phyloP scores from a whole-genome alignment of 2,113 vertebrate species.

The Synodontis membranacea region DNA sequence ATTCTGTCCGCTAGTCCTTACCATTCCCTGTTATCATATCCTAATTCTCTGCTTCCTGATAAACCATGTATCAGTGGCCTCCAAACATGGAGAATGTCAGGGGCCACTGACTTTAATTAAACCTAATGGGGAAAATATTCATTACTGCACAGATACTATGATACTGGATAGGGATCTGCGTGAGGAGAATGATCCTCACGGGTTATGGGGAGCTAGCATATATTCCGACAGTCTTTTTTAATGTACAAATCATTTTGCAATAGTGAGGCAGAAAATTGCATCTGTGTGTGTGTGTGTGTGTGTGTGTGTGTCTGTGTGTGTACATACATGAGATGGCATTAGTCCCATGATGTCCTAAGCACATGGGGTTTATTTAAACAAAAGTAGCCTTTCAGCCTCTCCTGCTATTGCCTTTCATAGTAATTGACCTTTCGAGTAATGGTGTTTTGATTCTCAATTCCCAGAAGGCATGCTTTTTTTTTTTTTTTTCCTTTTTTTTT shows the following conservation, averaged over 20 bases:
- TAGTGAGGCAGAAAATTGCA: too few relatives aligned
- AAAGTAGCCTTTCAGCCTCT: constrained; percentile 25
- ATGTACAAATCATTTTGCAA: not conserved
- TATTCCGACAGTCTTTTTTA: constrained; percentile 1
- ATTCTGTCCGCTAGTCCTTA: constrained; percentile 10
- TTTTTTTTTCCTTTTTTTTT: constrained; percentile 9
- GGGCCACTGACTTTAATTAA: constrained; percentile 74
- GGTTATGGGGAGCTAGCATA: not conserved
- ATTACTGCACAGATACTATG: constrained; percentile 66
- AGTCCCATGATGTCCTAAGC: not conserved
- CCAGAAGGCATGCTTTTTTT: constrained; percentile 23
- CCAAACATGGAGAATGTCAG: constrained; percentile 32
- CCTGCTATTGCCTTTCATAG: constrained; percentile 45
- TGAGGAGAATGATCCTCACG: constrained; percentile 64
- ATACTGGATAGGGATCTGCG: constrained; percentile 56
- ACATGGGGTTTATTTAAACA: constrained; percentile 24
- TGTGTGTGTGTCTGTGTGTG: constrained; percentile 1
- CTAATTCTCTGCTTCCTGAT: constrained; percentile 35
- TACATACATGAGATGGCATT: not conserved
- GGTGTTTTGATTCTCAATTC: constrained; percentile 35
- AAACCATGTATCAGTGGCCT: constrained; percentile 35
- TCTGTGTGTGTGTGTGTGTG: not conserved
- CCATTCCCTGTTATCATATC: constrained; percentile 19
- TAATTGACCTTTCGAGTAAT: constrained; percentile 50
- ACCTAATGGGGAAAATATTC: constrained; percentile 71